Conservation (phyloP, 2,888 invertebrate species). For the Dorcus parallelipipedus region DNA sequence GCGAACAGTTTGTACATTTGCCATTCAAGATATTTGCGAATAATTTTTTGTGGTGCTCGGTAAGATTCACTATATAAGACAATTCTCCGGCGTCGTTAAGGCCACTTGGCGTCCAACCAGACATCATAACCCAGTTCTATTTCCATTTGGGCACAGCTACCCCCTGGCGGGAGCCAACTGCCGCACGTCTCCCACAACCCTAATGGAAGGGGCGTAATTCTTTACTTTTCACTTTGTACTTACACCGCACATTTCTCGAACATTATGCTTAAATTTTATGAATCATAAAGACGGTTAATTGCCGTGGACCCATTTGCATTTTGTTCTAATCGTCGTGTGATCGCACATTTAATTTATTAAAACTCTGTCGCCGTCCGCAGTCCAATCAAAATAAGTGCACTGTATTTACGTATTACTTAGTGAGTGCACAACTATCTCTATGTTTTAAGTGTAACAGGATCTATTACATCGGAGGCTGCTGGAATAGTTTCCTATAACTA, state of each 20-base stretch:
- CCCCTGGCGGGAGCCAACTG: conserved; percentile 11
- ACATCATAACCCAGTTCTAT: conserved; percentile 31
- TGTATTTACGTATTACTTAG: too few species aligned
- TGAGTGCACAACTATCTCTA: too few species aligned
- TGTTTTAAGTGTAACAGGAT: too few species aligned
- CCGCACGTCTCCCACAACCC: not conserved
- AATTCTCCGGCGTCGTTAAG: conserved; percentile 25
- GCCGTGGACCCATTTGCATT: conserved; percentile 6
- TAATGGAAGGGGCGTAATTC: conserved; percentile 10
- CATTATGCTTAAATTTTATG: conserved; percentile 6
- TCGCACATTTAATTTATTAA: conserved; percentile 1
- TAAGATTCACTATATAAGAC: conserved; percentile 14
- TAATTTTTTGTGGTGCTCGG: not conserved
- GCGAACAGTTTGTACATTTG: not conserved
- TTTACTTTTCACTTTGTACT: conserved; percentile 21
- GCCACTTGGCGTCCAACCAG: conserved; percentile 31
- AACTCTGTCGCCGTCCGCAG: not conserved
- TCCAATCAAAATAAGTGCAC: too few species aligned
- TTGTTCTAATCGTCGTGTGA: conserved; percentile 2
- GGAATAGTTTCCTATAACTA: too few species aligned
- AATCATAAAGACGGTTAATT: conserved; percentile 6
- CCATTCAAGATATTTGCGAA: not conserved
- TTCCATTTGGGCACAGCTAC: conserved; percentile 20
- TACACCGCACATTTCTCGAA: conserved; percentile 18
- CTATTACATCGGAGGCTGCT: too few species aligned